Evolutionary conservation across 1,140 invertebrate genomes (phyloP).

Genomic region (Macrostomum lignano): DNA sequence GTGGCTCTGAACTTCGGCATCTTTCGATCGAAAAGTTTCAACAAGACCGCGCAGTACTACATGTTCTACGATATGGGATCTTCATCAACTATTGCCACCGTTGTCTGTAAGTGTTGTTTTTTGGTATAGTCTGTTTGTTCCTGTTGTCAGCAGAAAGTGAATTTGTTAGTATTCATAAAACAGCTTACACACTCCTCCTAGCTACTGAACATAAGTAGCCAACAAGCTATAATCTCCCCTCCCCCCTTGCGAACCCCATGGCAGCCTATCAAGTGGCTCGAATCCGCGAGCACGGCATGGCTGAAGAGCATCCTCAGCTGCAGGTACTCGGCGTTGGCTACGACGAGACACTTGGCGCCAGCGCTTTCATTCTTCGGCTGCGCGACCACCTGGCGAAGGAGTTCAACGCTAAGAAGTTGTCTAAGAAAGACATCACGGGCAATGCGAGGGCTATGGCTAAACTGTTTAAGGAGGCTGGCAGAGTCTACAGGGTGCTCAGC

Average conservation of each 20-base stretch:
- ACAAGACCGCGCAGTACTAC: constrained; percentile 53
- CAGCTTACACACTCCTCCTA: too few species aligned
- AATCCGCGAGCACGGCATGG: constrained; percentile 45
- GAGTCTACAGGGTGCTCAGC: constrained; percentile 73
- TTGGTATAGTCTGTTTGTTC: too few species aligned
- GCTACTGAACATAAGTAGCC: too few species aligned
- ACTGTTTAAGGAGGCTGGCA: constrained; percentile 71
- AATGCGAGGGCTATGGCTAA: constrained; percentile 71
- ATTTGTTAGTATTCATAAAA: too few species aligned
- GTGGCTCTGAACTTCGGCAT: constrained; percentile 92
- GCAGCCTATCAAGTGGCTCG: constrained; percentile 51
- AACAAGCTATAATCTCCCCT: too few species aligned
- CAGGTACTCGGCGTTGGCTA: constrained; percentile 18
- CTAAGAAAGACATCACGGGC: constrained; percentile 38
- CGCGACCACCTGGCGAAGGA: constrained; percentile 54
- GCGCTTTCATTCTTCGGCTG: constrained; percentile 64
- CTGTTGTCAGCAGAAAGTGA: too few species aligned
- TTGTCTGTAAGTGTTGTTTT: too few species aligned
- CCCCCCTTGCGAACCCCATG: too few species aligned
- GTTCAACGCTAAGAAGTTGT: constrained; percentile 62
- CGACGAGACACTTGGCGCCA: constrained; percentile 58
- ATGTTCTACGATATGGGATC: constrained; percentile 97
- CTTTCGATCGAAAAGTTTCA: constrained; percentile 71
- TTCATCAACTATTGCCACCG: constrained; percentile 55
- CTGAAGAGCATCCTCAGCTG: background rate